Conservation (phyloP, 2,113 vertebrate genomes). For the Pachypanchax playfairii region DNA sequence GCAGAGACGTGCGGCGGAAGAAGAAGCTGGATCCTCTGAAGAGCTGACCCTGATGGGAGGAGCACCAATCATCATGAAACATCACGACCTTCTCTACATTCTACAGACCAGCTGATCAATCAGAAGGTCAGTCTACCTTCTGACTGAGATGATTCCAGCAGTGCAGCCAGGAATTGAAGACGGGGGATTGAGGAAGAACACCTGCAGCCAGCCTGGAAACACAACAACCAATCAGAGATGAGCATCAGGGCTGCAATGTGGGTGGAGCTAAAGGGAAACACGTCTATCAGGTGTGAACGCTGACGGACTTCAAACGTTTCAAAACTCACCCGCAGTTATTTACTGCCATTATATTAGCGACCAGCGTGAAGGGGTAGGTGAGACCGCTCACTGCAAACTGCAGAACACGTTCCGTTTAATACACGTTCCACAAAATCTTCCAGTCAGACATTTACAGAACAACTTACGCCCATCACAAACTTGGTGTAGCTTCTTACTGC, state of each 20-base stretch:
- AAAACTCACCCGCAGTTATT: constrained; percentile 92
- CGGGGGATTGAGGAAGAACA: constrained; percentile 83
- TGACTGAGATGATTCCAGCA: constrained; percentile 86
- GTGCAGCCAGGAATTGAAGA: constrained; percentile 86
- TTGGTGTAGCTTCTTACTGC: constrained; percentile 90
- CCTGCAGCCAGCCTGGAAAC: constrained; percentile 82
- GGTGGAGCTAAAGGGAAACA: too few species aligned
- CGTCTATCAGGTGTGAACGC: too few species aligned
- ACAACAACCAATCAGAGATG: constrained; percentile 1
- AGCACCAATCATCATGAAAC: too few species aligned
- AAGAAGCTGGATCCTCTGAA: constrained; percentile 91
- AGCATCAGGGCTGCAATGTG: too few species aligned
- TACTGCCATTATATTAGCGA: constrained; percentile 89
- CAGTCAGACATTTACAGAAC: not conserved
- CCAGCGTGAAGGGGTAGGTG: constrained; percentile 89
- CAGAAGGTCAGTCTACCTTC: constrained; percentile 40
- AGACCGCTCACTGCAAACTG: constrained; percentile 89
- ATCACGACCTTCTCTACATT: too few species aligned
- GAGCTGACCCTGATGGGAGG: constrained; percentile 80
- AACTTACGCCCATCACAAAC: constrained; percentile 89
- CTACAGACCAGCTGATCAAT: too few species aligned
- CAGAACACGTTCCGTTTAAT: constrained; percentile 38
- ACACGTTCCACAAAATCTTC: rapidly evolving
- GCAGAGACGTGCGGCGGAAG: constrained; percentile 82
- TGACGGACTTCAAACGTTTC: too few species aligned